Percentiles rank a stretch among this genome's conserved stretches.
Conservation (phyloP, 2,113 vertebrate genomes). For the Oxyruncus cristatus region DNA sequence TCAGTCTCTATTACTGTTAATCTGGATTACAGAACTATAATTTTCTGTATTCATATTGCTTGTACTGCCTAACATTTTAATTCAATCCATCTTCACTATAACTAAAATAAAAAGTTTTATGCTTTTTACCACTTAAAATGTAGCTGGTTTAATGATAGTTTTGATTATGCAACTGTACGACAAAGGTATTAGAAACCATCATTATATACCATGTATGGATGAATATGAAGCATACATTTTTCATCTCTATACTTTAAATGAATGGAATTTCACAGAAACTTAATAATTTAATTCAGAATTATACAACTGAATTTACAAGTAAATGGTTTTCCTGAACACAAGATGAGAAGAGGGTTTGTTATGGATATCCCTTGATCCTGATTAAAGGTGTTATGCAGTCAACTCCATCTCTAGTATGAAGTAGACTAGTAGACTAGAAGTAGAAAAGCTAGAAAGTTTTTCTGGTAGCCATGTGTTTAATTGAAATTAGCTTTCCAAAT, state of each 20-base stretch:
- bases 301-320: neutral
- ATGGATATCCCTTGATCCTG: neutral
- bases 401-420: neutral
- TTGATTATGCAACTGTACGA: neutral
- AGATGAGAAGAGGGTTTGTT: neutral
- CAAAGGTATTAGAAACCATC: neutral
- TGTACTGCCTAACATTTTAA: neutral
- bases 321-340: neutral
- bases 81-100: neutral
- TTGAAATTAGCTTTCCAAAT: neutral
- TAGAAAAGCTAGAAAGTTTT: neutral
- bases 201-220: neutral
- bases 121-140: neutral
- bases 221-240: neutral
- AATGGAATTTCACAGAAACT: neutral
- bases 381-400: neutral
- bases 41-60: neutral
- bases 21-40: neutral
- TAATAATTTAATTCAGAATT: neutral
- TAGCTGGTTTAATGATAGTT: neutral
- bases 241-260: neutral
- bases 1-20: neutral
- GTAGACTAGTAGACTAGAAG: neutral
- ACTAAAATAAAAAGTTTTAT: neutral
- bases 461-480: neutral